Percentiles rank a stretch among this genome's conserved stretches.
phyloP scores from a whole-genome alignment of 2,797 vertebrate species.

The Cynopterus sphinx region DNA sequence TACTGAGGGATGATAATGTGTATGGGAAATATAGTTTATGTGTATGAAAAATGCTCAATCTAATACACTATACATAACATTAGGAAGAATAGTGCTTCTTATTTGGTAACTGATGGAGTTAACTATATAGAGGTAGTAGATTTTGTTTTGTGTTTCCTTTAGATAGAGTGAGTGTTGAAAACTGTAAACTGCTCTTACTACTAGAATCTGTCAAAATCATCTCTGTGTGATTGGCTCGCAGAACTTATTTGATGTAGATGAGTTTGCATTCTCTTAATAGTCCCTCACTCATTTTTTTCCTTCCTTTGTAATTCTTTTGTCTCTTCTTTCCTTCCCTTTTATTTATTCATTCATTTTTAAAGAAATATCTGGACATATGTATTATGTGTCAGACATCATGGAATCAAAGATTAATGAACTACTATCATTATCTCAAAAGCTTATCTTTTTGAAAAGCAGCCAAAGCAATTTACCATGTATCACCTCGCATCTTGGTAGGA shows the following conservation, averaged over 20 bases:
- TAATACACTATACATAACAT: not conserved
- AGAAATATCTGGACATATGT: constrained; percentile 59
- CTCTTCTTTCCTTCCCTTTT: not conserved
- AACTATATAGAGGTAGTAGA: not conserved
- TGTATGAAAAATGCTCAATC: constrained; percentile 45
- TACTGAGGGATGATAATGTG: constrained; percentile 52
- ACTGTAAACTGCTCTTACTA: not conserved
- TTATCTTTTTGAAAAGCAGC: constrained; percentile 52
- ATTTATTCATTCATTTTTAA: constrained; percentile 15
- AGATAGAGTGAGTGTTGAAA: not conserved
- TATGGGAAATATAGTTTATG: constrained; percentile 43
- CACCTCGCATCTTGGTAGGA: constrained; percentile 43
- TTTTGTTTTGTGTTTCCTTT: not conserved
- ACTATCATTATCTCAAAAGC: constrained; percentile 68
- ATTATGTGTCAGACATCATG: constrained; percentile 55
- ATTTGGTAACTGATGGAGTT: not conserved
- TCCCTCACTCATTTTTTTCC: not conserved
- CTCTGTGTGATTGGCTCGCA: not conserved
- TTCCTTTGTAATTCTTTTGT: not conserved
- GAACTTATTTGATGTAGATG: not conserved
- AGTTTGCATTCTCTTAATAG: not conserved
- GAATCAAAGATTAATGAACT: constrained; percentile 73
- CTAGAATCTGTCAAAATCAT: not conserved
- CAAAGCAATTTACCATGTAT: constrained; percentile 54
- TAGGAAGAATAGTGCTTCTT: not conserved